A percentile compares a stretch with the other conserved stretches of the same genome.
These are phyloP conservation scores for Corynorhinus townsendii DNA, from an alignment of 2,113 vertebrate genomes.

Conservation along the genomic window DNA sequence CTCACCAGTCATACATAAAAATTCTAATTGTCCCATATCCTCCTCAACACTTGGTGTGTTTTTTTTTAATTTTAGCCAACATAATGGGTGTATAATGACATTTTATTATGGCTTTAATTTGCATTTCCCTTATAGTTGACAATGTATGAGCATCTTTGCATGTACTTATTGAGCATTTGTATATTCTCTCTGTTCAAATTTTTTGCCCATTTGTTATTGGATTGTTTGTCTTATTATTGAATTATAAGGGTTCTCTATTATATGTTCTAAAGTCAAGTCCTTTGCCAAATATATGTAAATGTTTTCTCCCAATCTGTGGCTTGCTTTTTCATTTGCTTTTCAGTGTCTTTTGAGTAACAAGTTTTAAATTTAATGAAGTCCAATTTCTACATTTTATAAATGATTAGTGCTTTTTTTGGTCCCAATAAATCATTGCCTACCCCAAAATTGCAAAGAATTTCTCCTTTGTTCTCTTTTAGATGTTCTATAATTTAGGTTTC, in stretches of 20 bases:
- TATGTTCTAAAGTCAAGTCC: neutral
- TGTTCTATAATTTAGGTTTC: neutral
- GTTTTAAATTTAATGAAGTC: neutral
- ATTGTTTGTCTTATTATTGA: neutral
- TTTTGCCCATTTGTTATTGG: neutral
- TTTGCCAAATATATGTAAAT: neutral
- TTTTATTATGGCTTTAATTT: neutral
- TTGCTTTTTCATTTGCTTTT: slow-evolving; percentile 1
- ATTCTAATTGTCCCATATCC: neutral
- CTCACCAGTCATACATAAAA: neutral
- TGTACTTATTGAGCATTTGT: neutral
- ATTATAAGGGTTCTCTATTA: neutral
- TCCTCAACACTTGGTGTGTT: neutral
- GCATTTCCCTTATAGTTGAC: neutral
- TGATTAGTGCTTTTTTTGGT: neutral
- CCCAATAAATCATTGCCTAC: neutral
- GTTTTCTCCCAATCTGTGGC: neutral
- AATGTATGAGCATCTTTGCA: neutral
- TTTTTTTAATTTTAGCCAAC: slow-evolving; percentile 10
- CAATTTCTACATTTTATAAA: neutral
- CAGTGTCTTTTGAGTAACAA: neutral
- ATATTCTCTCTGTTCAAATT: neutral
- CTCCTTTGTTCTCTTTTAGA: neutral
- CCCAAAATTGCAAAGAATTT: neutral
- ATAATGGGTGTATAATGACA: neutral